These are phyloP conservation scores for Pluvianellus socialis DNA, from an alignment of 2,113 vertebrate genomes.

Conservation along the genomic window DNA sequence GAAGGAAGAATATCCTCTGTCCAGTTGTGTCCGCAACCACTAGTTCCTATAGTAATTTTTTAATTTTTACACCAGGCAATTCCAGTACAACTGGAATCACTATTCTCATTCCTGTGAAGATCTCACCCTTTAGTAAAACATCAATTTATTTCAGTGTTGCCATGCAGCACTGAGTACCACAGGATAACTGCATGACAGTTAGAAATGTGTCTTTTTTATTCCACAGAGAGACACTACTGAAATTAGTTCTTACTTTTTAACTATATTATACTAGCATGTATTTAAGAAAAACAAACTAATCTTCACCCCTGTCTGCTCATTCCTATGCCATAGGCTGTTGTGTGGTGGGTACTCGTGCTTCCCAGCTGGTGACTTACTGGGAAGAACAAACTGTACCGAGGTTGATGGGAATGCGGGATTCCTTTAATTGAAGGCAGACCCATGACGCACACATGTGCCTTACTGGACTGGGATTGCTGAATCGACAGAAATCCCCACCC, in stretches of 20 bases:
- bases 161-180: neutral
- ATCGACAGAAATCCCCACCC: neutral
- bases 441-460: fast-evolving
- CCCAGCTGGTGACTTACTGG: neutral
- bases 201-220: neutral
- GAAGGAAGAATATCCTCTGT: neutral
- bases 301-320: neutral
- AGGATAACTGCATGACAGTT: neutral
- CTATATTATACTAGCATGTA: neutral
- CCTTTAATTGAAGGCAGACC: neutral
- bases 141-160: neutral
- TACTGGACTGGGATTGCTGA: neutral
- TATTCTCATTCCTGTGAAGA: neutral
- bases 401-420: neutral
- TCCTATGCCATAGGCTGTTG: neutral
- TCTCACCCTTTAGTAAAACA: neutral
- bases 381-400: neutral
- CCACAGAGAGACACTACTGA: neutral
- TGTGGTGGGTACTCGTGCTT: neutral
- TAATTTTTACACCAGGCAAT: neutral
- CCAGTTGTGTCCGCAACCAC: neutral
- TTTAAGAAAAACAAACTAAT: neutral
- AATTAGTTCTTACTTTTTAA: neutral
- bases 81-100: neutral
- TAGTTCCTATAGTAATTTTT: neutral